Base-by-base conservation (phyloP, 2,888 invertebrate genomes). In the Heterodera filipjevi region DNA sequence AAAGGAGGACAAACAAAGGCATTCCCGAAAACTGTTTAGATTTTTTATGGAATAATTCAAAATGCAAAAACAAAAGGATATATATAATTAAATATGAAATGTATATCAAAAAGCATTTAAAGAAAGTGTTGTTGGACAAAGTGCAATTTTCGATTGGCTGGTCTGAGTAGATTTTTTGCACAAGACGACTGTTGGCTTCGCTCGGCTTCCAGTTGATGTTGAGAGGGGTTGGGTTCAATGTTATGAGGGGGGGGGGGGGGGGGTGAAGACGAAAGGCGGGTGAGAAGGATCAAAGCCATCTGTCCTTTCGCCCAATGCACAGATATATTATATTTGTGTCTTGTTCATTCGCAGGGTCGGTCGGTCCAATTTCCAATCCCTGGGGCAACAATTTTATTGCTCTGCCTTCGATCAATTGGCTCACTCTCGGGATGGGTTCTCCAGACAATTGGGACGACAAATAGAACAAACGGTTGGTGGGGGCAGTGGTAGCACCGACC, bases 371-470 rank as follows among this genome's bases (percentile, higher is more conserved):
- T n/a, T n/a, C 27, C 3, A 22, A 8, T 6, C 59, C 59, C 59
- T 6, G 59, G n/a, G 59, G 59, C 59, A 59, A 59, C 59, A 27
- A 59, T 59, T 59, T 59, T n/a, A 59, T 59, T 59, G 59, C 59
- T 59, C 8, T 6, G n/a, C 59, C 12, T 59, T 59, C 59, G 22
- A 59, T 59, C 59, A 59, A 27, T 59, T n/a, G 10, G 27, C 22
- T 59, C n/a, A 3, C 59, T 59, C 59, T n/a, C 59, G n/a, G 22
- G 27, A n/a, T n/a, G 27, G 59, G 2, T 59, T 27, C 49, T 49
- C 16, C 59, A 22, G 59, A 59, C 59, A n/a, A 59, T 3, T 59
- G 59, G 59, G 59, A 8, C 59, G 59, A 27, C 59, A 5, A 5
- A 27, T 22, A n/a, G 59, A n/a, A 6, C 6, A 8, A 27, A n/a